These are phyloP conservation scores for Nymphalis c-album DNA, from an alignment of 2,888 invertebrate species.

Conservation along the genomic window DNA sequence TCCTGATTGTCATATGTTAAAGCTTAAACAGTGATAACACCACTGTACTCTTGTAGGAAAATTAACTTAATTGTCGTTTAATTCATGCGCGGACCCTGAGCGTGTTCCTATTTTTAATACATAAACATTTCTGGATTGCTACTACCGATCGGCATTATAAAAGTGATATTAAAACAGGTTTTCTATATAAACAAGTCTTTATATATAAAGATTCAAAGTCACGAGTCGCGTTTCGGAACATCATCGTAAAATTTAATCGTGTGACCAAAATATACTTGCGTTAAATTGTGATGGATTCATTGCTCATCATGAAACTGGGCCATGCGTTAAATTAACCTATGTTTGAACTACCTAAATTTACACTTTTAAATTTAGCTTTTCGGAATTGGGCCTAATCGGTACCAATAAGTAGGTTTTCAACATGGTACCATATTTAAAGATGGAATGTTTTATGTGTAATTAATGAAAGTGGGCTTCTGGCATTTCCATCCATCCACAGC, in stretches of 20 bases:
- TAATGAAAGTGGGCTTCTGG: too few relatives aligned
- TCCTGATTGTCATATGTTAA: too few relatives aligned
- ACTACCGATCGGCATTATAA: background rate
- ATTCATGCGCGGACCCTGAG: background rate
- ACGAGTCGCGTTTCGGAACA: constrained; percentile 1
- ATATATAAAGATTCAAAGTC: constrained; percentile 3
- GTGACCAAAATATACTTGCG: constrained; percentile 30
- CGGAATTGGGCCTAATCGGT: too few relatives aligned
- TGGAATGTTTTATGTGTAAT: too few relatives aligned
- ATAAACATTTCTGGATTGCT: background rate
- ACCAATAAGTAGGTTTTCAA: too few relatives aligned
- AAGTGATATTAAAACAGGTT: background rate
- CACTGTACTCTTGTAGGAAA: too few relatives aligned
- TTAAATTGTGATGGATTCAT: constrained; percentile 24
- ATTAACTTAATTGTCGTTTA: too few relatives aligned
- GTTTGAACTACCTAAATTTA: constrained; percentile 16
- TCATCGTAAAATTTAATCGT: constrained; percentile 32
- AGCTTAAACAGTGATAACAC: too few relatives aligned
- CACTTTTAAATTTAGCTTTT: background rate
- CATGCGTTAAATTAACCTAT: constrained; percentile 26
- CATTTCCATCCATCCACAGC: too few relatives aligned
- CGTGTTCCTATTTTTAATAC: background rate
- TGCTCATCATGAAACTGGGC: constrained; percentile 25
- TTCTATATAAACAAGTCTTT: background rate
- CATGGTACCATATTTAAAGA: too few relatives aligned